Evolutionary conservation across 2,888 invertebrate genomes (phyloP).

Genomic region (Megaustenia siamemsis): DNA sequence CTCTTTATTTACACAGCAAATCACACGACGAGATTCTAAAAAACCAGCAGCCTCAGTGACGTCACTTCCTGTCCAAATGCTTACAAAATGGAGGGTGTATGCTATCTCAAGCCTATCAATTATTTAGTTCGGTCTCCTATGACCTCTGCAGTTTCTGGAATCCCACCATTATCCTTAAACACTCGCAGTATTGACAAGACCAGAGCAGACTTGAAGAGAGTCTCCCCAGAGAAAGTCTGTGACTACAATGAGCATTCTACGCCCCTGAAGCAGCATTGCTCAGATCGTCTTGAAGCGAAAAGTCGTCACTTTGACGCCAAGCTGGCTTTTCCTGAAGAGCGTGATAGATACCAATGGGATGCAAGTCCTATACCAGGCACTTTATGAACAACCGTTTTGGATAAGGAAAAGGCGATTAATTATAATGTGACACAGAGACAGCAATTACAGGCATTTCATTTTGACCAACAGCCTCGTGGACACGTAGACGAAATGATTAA

Average conservation of each 20-base stretch:
- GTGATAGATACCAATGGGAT: background rate
- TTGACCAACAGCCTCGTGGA: background rate
- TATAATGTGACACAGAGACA: too few relatives aligned
- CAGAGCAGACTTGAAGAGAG: background rate
- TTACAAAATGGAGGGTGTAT: constrained; percentile 30
- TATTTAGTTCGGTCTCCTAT: background rate
- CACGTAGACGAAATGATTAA: too few relatives aligned
- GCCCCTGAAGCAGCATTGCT: background rate
- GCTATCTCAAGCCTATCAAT: constrained; percentile 10
- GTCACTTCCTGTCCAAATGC: background rate
- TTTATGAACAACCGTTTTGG: too few relatives aligned
- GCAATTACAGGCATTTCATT: background rate
- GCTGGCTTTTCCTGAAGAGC: background rate
- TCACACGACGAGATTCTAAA: too few relatives aligned
- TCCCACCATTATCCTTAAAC: background rate
- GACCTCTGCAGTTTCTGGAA: background rate
- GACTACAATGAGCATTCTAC: background rate
- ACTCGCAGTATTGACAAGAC: too few relatives aligned
- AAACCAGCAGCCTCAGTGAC: background rate
- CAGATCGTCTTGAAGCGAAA: background rate
- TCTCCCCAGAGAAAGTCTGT: background rate
- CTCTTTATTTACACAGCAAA: too few relatives aligned
- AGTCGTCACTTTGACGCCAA: background rate
- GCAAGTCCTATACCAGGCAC: too few relatives aligned
- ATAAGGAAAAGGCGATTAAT: too few relatives aligned